phyloP scores from a whole-genome alignment of 2,113 vertebrate genomes.

The Toxostoma redivivum region DNA sequence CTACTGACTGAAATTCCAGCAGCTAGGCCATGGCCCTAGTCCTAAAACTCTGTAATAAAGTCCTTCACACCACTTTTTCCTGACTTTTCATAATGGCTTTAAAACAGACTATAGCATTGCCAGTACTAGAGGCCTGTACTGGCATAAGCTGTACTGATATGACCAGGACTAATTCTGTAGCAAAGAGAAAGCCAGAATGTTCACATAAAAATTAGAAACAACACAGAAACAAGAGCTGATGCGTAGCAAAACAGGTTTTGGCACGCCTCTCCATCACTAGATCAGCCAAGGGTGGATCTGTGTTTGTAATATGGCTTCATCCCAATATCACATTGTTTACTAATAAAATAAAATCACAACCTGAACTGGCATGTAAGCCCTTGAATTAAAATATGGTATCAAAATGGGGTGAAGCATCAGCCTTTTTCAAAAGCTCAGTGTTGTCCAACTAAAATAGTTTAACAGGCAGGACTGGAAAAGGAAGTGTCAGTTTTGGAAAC shows the following conservation, averaged over 20 bases:
- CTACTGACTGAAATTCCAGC: not conserved
- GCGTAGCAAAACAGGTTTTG: not conserved
- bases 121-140: not conserved
- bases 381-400: not conserved
- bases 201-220: not conserved
- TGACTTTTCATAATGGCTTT: not conserved
- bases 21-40: not conserved
- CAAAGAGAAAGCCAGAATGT: not conserved
- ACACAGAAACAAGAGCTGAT: not conserved
- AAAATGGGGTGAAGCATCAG: not conserved
- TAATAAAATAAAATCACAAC: not conserved
- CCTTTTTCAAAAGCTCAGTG: not conserved
- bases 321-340: not conserved
- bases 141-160: not conserved
- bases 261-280: not conserved
- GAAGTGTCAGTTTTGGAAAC: slow-evolving; percentile 44
- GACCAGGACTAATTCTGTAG: not conserved
- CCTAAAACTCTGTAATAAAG: not conserved
- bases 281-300: not conserved
- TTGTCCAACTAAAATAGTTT: slow-evolving; percentile 9
- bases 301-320: not conserved
- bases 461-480: slow-evolving; percentile 34
- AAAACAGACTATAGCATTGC: not conserved
- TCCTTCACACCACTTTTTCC: not conserved
- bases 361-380: not conserved